These are phyloP conservation scores for Candoia aspera DNA, from an alignment of 2,113 vertebrate genomes.

Conservation along the genomic window DNA sequence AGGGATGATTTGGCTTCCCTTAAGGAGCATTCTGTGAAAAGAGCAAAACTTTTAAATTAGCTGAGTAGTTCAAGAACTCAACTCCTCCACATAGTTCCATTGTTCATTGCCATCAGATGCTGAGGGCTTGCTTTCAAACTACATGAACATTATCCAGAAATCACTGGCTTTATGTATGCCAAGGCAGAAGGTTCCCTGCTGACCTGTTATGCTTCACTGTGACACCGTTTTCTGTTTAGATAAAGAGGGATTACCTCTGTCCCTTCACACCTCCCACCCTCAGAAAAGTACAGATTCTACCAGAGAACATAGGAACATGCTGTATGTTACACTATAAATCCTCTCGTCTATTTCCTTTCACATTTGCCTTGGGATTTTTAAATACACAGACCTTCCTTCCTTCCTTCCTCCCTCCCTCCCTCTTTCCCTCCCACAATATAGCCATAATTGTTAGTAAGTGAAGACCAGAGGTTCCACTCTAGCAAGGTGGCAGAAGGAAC, in stretches of 20 bases:
- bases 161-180: not conserved
- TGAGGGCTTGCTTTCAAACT: not conserved
- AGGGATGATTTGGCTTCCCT: not conserved
- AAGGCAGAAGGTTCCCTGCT: not conserved
- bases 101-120: slow-evolving; percentile 4
- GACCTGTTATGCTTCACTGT: not conserved
- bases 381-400: not conserved
- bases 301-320: not conserved
- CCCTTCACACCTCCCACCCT: not conserved
- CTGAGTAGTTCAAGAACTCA: not conserved
- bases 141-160: not conserved
- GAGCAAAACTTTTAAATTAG: slow-evolving; percentile 8
- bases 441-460: too few relatives aligned
- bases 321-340: not conserved
- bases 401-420: not conserved
- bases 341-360: not conserved
- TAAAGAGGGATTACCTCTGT: slow-evolving; percentile 18
- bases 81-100: not conserved
- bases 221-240: slow-evolving; percentile 14
- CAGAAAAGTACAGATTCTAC: not conserved
- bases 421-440: not conserved
- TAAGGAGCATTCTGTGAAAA: not conserved
- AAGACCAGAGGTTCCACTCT: too few relatives aligned
- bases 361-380: not conserved
- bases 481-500: too few relatives aligned